phyloP scores from a whole-genome alignment of 37 sponge, comb jelly and placozoan genomes.

The Spongia lamella region DNA sequence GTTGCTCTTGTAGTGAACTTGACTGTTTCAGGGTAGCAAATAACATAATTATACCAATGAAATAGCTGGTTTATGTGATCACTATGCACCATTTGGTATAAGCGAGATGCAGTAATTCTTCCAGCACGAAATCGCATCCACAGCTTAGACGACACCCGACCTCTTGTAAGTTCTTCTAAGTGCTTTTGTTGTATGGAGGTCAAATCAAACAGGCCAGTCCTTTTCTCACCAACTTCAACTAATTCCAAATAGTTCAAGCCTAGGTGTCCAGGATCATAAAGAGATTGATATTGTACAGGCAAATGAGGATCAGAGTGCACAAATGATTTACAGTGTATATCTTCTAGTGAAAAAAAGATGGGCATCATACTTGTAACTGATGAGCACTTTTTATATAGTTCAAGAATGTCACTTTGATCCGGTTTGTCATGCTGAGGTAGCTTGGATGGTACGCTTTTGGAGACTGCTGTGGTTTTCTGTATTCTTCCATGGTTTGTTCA shows the following conservation, averaged over 20 bases:
- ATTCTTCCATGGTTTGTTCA: too few species aligned
- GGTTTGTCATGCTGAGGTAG: too few species aligned
- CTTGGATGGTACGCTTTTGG: too few species aligned
- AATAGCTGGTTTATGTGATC: slow-evolving; percentile 26
- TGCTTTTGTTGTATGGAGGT: too few species aligned
- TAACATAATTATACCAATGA: slow-evolving; percentile 24
- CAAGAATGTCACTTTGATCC: too few species aligned
- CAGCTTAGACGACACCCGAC: slow-evolving; percentile 15
- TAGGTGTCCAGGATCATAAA: slow-evolving; percentile 19
- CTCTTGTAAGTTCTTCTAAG: slow-evolving; percentile 26
- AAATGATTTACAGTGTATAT: background rate
- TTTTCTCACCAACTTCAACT: slow-evolving; percentile 17
- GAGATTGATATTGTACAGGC: slow-evolving; percentile 7
- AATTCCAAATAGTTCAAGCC: slow-evolving; percentile 18
- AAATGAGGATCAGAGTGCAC: slow-evolving; percentile 8
- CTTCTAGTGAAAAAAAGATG: too few species aligned
- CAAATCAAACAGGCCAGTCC: too few species aligned
- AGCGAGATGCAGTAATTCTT: slow-evolving; percentile 36
- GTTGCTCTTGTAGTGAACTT: slow-evolving; percentile 26
- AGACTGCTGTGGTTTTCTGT: too few species aligned
- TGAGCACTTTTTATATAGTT: too few species aligned
- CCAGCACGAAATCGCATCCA: slow-evolving; percentile 39
- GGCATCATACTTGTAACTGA: too few species aligned
- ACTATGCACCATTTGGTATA: slow-evolving; percentile 26
- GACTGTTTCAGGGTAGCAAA: slow-evolving; percentile 38